Evolutionary conservation across 2,888 invertebrate genomes (phyloP).

Genomic region (Thecophora atra): DNA sequence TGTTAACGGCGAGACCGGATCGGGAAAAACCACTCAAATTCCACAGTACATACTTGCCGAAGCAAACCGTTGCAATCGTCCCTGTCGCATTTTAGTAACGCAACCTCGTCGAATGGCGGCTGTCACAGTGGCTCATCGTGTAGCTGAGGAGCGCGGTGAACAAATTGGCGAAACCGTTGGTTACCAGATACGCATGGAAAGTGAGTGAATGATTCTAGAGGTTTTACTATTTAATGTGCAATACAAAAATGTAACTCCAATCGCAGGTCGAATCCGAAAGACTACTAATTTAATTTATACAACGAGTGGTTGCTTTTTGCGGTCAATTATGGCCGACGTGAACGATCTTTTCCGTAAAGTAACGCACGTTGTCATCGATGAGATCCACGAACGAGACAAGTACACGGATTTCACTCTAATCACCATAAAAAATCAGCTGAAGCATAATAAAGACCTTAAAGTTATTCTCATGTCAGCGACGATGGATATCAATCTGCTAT

Average conservation of each 20-base stretch:
- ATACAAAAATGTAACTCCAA: background rate
- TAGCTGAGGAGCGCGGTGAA: constrained; percentile 76
- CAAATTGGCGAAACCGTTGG: constrained; percentile 78
- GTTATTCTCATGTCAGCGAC: constrained; percentile 96
- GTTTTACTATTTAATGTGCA: background rate
- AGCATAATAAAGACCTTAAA: constrained; percentile 76
- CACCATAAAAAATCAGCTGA: constrained; percentile 79
- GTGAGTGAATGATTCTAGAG: constrained; percentile 49
- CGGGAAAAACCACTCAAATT: constrained; percentile 95
- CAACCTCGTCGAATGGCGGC: constrained; percentile 94
- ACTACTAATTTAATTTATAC: constrained; percentile 59
- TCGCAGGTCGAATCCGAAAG: constrained; percentile 53
- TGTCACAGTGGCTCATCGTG: constrained; percentile 88
- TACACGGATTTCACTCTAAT: constrained; percentile 93
- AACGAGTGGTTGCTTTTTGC: constrained; percentile 68
- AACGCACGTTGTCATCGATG: constrained; percentile 91
- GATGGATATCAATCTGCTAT: constrained; percentile 82
- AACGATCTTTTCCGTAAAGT: constrained; percentile 54
- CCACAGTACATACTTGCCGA: constrained; percentile 89
- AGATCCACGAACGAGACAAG: constrained; percentile 94
- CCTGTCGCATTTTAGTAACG: constrained; percentile 89
- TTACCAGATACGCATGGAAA: constrained; percentile 92
- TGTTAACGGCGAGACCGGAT: constrained; percentile 87
- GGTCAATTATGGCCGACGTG: constrained; percentile 85
- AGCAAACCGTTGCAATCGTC: constrained; percentile 71